phyloP scores from a whole-genome alignment of 2,113 vertebrate genomes.

The Cettia cetti region DNA sequence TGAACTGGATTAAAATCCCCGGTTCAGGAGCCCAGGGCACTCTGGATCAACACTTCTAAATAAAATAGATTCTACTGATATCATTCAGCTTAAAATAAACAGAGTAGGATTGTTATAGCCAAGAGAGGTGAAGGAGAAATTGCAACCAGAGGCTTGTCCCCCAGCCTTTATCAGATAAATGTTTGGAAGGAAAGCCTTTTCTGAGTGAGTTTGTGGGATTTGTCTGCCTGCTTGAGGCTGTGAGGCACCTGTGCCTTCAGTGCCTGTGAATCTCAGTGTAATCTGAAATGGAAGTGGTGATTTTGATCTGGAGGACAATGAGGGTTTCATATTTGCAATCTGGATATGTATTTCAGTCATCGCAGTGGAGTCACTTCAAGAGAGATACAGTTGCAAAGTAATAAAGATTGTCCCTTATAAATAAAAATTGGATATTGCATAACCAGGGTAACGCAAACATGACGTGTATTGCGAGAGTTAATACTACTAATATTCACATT shows the following conservation, averaged over 20 bases:
- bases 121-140: background rate
- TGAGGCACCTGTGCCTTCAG: background rate
- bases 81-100: background rate
- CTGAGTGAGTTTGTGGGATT: background rate
- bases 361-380: background rate
- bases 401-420: background rate
- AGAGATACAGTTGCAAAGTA: background rate
- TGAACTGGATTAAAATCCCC: background rate
- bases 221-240: background rate
- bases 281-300: background rate
- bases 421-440: background rate
- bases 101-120: background rate
- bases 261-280: background rate
- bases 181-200: background rate
- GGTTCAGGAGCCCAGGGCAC: background rate
- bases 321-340: background rate
- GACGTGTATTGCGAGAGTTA: background rate
- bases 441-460: background rate
- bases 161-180: background rate
- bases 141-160: background rate
- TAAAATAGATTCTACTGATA: background rate
- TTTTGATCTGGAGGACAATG: background rate
- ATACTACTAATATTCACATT: background rate
- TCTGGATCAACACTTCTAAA: background rate
- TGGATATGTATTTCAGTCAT: background rate